These are phyloP conservation scores for Tachina fera DNA, from an alignment of 2,888 invertebrate genomes.

Conservation along the genomic window DNA sequence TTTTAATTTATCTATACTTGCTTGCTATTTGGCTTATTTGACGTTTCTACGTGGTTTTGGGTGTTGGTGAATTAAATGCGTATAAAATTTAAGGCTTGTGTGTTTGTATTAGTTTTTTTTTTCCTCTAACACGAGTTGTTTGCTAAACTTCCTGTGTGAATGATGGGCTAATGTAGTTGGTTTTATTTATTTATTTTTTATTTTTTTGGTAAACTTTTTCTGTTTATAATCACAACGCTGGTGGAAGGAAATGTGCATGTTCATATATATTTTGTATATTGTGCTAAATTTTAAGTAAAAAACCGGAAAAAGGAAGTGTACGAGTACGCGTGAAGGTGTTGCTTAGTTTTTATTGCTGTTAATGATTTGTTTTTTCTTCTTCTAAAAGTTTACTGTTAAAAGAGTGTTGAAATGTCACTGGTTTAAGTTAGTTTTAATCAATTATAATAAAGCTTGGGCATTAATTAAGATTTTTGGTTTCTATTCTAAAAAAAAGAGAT, in stretches of 20 bases:
- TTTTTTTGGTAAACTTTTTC: slow-evolving; percentile 28
- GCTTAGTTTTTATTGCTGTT: slow-evolving; percentile 36
- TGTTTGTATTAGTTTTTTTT: not conserved
- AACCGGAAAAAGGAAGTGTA: slow-evolving; percentile 47
- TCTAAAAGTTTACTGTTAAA: not conserved
- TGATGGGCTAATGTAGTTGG: slow-evolving; percentile 54
- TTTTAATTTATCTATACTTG: slow-evolving; percentile 14
- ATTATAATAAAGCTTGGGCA: slow-evolving; percentile 18
- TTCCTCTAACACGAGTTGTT: slow-evolving; percentile 52
- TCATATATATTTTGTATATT: not conserved
- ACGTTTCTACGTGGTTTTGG: slow-evolving; percentile 13
- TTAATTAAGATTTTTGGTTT: not conserved
- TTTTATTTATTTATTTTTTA: slow-evolving; percentile 1
- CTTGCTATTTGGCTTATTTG: not conserved
- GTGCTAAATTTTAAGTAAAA: slow-evolving; percentile 16
- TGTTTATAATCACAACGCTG: not conserved
- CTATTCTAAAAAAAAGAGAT: not conserved
- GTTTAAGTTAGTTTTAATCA: slow-evolving; percentile 42
- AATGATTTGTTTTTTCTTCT: slow-evolving; percentile 13
- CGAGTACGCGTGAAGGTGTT: slow-evolving; percentile 43
- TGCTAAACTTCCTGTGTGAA: slow-evolving; percentile 61
- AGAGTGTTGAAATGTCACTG: slow-evolving; percentile 34
- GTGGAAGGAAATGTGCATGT: not conserved
- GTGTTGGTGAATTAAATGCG: slow-evolving; percentile 33
- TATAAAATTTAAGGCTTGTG: slow-evolving; percentile 17